Evolutionary conservation across 2,797 vertebrate species (phyloP).

Genomic region (Kryptolebias ocellatus): DNA sequence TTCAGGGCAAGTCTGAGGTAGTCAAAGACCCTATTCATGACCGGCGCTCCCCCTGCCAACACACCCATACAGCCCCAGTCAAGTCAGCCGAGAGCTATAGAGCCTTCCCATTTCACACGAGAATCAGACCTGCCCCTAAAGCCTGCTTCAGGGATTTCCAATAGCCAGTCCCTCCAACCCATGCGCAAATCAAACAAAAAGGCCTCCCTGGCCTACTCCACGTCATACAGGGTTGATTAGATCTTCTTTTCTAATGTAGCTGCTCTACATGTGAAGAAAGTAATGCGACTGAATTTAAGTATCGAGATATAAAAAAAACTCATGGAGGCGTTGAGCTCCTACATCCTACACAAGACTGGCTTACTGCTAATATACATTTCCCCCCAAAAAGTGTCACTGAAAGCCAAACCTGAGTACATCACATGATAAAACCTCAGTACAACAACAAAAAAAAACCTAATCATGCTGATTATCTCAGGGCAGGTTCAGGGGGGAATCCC

Average conservation of each 20-base stretch:
- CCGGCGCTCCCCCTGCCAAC: conserved; percentile 83
- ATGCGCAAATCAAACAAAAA: conserved; percentile 83
- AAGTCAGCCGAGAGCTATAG: conserved; percentile 85
- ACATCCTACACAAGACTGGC: conserved; percentile 11
- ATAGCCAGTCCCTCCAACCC: conserved; percentile 78
- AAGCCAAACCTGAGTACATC: conserved; percentile 38
- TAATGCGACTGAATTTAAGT: conserved; percentile 70
- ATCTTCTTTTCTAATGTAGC: conserved; percentile 73
- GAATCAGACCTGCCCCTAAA: conserved; percentile 85
- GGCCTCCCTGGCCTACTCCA: conserved; percentile 75
- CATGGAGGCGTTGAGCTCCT: conserved; percentile 48
- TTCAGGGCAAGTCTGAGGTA: conserved; percentile 86
- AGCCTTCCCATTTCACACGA: conserved; percentile 86
- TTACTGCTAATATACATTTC: conserved; percentile 14
- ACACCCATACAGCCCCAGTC: conserved; percentile 84
- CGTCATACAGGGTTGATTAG: conserved; percentile 81
- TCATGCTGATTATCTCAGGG: conserved; percentile 56
- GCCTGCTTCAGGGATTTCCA: conserved; percentile 86
- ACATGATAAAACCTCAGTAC: conserved; percentile 45
- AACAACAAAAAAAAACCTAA: conserved; percentile 55
- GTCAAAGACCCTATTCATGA: conserved; percentile 87
- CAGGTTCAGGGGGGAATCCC: conserved; percentile 61
- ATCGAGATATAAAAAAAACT: conserved; percentile 58
- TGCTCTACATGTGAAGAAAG: conserved; percentile 69
- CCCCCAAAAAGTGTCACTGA: not conserved